These are phyloP conservation scores for Nemapogon koenigi DNA, from an alignment of 2,888 invertebrate species.

Conservation along the genomic window DNA sequence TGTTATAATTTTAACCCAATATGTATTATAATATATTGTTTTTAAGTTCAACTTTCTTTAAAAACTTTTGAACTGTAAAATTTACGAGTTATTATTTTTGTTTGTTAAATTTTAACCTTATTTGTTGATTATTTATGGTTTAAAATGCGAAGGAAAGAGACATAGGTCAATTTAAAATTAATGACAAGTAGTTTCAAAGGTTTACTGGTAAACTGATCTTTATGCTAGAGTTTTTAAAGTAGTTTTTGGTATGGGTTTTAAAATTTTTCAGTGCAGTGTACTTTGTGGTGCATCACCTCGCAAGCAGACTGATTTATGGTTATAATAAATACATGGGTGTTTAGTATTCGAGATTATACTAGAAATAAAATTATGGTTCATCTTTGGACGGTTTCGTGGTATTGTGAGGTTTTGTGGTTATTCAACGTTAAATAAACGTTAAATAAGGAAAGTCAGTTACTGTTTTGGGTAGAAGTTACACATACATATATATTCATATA, in stretches of 20 bases:
- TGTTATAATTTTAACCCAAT: no score
- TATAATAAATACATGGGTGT: constrained; percentile 59
- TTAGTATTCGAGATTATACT: constrained; percentile 52
- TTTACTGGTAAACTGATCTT: constrained; percentile 15
- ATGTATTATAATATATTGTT: no score
- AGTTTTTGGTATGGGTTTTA: constrained; percentile 16
- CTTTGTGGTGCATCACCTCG: constrained; percentile 51
- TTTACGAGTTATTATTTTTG: constrained; percentile 22
- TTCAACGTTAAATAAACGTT: no score
- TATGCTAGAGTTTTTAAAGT: constrained; percentile 14
- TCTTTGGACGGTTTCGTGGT: constrained; percentile 2
- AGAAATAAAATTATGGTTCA: constrained; percentile 13
- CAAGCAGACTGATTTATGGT: constrained; percentile 54
- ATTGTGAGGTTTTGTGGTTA: neutral
- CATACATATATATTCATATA: no score
- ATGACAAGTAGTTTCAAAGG: no score
- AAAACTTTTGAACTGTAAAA: no score
- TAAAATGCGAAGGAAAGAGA: constrained; percentile 26
- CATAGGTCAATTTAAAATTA: no score
- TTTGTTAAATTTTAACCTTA: constrained; percentile 33
- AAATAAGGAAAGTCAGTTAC: no score
- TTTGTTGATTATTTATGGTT: constrained; percentile 27
- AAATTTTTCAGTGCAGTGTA: constrained; percentile 47
- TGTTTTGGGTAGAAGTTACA: no score
- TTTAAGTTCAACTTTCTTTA: no score